phyloP scores from a whole-genome alignment of 2,888 invertebrate species.

The Clusia tigrina region DNA sequence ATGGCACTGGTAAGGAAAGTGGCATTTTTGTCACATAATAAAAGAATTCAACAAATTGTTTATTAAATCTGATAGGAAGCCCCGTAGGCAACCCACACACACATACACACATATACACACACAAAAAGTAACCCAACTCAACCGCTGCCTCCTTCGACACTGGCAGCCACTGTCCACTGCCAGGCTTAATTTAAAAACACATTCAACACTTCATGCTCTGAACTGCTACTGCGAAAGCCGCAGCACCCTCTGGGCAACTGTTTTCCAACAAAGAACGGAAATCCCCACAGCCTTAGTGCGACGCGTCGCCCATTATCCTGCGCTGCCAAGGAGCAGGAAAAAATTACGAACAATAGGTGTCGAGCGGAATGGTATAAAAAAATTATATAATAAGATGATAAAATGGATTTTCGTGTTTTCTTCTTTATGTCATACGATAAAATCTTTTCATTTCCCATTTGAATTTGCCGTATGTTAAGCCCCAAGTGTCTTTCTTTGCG shows the following conservation, averaged over 20 bases:
- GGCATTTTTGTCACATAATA: neutral
- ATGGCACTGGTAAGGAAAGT: neutral
- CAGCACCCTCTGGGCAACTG: neutral
- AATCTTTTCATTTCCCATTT: slow-evolving; percentile 56
- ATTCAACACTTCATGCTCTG: neutral
- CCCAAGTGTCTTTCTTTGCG: neutral
- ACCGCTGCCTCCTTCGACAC: neutral
- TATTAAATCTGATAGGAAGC: slow-evolving; percentile 16
- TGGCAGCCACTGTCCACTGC: neutral
- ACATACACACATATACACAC: too few species aligned
- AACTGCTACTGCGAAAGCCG: neutral
- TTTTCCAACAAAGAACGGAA: neutral
- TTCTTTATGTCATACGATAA: slow-evolving; percentile 44
- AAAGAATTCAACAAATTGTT: slow-evolving; percentile 12
- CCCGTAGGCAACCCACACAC: neutral
- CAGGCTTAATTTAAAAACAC: neutral
- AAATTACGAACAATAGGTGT: slow-evolving; percentile 26
- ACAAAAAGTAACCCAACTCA: slow-evolving; percentile 1
- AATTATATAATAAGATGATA: slow-evolving; percentile 48
- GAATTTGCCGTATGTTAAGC: slow-evolving; percentile 43
- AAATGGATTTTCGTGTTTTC: slow-evolving; percentile 47
- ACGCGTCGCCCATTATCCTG: neutral
- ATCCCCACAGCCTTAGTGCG: neutral
- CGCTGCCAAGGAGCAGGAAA: slow-evolving; percentile 19
- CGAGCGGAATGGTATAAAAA: slow-evolving; percentile 5